A percentile compares a stretch with the other conserved stretches of the same genome.
Evolutionary conservation across 1,140 invertebrate species (phyloP).

Genomic region (Epicauta chinensis): DNA sequence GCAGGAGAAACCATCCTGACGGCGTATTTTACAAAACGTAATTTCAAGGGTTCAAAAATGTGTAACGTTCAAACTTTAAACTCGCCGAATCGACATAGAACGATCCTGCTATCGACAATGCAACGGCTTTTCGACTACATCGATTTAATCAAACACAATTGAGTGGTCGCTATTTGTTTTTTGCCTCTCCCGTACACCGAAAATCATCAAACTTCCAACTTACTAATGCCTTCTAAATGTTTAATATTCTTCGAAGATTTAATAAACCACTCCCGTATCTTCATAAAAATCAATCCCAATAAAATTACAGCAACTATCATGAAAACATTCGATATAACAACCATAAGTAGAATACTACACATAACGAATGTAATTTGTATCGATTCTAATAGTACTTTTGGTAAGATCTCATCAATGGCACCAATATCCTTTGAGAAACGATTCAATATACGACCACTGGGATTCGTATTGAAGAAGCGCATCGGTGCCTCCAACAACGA

Average conservation of each 20-base stretch:
- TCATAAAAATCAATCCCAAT: constrained; percentile 46
- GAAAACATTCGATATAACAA: constrained; percentile 68
- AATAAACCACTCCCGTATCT: constrained; percentile 51
- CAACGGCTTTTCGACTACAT: too few relatives aligned
- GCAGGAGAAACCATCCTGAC: too few relatives aligned
- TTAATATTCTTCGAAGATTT: constrained; percentile 52
- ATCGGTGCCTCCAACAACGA: constrained; percentile 75
- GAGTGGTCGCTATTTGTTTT: too few relatives aligned
- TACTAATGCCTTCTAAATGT: constrained; percentile 46
- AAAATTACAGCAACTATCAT: constrained; percentile 51
- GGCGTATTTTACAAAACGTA: too few relatives aligned
- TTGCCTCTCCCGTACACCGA: too few relatives aligned
- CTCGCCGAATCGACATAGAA: too few relatives aligned
- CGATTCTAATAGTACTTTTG: constrained; percentile 68
- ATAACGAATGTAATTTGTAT: constrained; percentile 43
- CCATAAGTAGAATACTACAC: constrained; percentile 56
- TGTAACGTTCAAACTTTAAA: too few relatives aligned
- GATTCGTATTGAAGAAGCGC: constrained; percentile 84
- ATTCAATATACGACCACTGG: constrained; percentile 66
- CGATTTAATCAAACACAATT: too few relatives aligned
- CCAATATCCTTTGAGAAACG: constrained; percentile 71
- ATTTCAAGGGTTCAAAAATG: too few relatives aligned
- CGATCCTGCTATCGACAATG: too few relatives aligned
- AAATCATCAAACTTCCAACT: constrained; percentile 12
- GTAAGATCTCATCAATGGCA: constrained; percentile 76